Evolutionary conservation across 1,140 invertebrate genomes (phyloP).

Genomic region (Drosophila kohkoa): DNA sequence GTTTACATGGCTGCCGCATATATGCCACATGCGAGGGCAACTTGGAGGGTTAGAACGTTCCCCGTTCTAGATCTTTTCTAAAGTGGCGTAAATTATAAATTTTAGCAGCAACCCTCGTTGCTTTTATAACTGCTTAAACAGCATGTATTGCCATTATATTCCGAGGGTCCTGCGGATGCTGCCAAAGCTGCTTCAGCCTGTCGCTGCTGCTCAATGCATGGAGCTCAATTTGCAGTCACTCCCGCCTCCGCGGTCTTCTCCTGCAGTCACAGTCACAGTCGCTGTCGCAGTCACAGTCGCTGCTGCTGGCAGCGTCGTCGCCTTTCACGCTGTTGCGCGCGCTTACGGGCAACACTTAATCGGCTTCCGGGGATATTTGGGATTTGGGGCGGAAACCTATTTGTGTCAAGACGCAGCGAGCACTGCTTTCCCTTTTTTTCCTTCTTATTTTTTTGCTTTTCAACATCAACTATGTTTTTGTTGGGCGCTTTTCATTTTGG

Average conservation of each 20-base stretch:
- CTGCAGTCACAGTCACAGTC: slow-evolving; percentile 10
- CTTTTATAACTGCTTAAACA: slow-evolving; percentile 64
- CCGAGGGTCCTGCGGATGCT: slow-evolving; percentile 37
- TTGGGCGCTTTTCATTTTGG: slow-evolving; percentile 70
- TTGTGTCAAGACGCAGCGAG: slow-evolving; percentile 78
- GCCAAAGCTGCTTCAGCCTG: slow-evolving; percentile 33
- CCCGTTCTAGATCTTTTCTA: background rate
- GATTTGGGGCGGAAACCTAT: slow-evolving; percentile 83
- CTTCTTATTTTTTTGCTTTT: background rate
- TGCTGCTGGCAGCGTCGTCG: slow-evolving; percentile 24
- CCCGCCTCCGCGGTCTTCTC: background rate
- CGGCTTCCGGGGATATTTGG: slow-evolving; percentile 82
- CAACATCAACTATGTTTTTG: slow-evolving; percentile 27
- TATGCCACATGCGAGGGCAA: slow-evolving; percentile 46
- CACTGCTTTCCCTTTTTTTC: slow-evolving; percentile 13
- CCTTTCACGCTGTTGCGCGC: slow-evolving; percentile 77
- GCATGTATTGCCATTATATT: slow-evolving; percentile 79
- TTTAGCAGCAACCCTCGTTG: slow-evolving; percentile 18
- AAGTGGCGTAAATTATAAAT: background rate
- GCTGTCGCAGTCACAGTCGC: slow-evolving; percentile 15
- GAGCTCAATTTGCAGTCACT: slow-evolving; percentile 70
- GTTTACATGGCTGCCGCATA: slow-evolving; percentile 72
- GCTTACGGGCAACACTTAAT: slow-evolving; percentile 81
- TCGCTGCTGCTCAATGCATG: slow-evolving; percentile 44
- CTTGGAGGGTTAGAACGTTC: background rate